phyloP scores from a whole-genome alignment of 2,113 vertebrate genomes.

The Scytalopus superciliaris region DNA sequence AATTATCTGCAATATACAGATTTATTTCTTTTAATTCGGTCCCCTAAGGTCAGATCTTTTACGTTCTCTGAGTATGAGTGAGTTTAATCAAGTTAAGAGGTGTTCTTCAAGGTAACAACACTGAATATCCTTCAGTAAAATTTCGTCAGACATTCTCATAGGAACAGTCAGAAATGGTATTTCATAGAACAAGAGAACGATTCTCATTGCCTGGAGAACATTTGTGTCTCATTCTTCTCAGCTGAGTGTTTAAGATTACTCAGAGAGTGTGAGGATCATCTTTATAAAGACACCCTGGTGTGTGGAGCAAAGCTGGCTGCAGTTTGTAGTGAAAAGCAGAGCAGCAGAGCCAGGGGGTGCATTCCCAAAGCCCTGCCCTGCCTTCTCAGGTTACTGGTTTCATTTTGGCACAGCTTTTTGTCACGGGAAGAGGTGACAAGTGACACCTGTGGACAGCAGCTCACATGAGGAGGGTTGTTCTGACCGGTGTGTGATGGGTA shows the following conservation, averaged over 20 bases:
- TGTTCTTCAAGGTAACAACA: not conserved
- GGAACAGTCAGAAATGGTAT: not conserved
- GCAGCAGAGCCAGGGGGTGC: not conserved
- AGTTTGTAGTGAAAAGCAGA: not conserved
- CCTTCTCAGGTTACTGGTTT: not conserved
- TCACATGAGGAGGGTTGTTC: not conserved
- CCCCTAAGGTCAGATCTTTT: not conserved
- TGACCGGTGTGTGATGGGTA: not conserved
- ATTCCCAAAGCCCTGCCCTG: not conserved
- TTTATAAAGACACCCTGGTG: not conserved
- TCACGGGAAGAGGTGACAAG: not conserved
- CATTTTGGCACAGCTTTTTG: not conserved
- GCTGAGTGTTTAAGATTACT: not conserved
- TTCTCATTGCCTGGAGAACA: not conserved
- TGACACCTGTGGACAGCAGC: not conserved
- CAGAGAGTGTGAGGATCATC: not conserved
- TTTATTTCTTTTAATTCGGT: not conserved
- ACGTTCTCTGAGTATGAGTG: not conserved
- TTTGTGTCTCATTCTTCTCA: not conserved
- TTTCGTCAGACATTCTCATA: not conserved
- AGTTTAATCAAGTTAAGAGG: not conserved
- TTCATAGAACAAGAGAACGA: not conserved
- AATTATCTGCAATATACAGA: not conserved
- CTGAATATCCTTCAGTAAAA: not conserved
- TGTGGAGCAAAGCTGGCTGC: not conserved